Base-by-base conservation (phyloP, 1,140 invertebrate genomes). In the Galendromus occidentalis region DNA sequence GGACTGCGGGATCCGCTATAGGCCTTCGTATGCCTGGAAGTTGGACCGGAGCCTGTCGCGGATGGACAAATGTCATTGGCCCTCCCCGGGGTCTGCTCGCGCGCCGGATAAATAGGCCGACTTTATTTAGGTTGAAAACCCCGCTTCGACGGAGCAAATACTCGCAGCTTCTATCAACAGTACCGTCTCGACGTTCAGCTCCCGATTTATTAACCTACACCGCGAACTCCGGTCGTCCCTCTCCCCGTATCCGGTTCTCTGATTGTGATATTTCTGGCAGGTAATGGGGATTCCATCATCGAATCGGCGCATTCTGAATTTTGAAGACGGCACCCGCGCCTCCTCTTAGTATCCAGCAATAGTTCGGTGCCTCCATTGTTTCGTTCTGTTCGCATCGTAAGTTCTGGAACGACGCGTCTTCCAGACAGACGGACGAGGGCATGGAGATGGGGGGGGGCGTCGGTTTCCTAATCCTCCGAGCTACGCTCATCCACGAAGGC, bases 251-350 rank as follows among this genome's bases (percentile, higher is more conserved):
- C 74, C 95, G 85, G 39, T 86, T 84, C 74, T 99, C 95, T 96
- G 96, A 99, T 72, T 98, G 93, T 0, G 90, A n/a, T n/a, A 80
- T 75, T 85, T 84, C 74, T 98, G 91, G 68, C 93, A 77, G 28
- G 99, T 78, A 41, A 98, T 98, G 74, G 99, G 99, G 66, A 99
- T 99, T 79, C 99, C 95, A 79, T 99, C 96, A 75, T 99, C 99
- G 1, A 99, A 77, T 77, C 99, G 96, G 39, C 96, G 79, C 85
- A 80, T 98, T 97, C 76, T 99, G 95, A 74, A 98, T 99, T 76
- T 96, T n/a, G n/a, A n/a, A n/a, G n/a, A n/a, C n/a, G n/a, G n/a
- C n/a, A n/a, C n/a, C n/a, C n/a, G 90, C 18, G 94, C 86, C n/a
- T 98, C 94, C 80, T 98, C 98, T 72, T 93, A 90, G 42, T 98